Conservation (phyloP, 2,113 vertebrate genomes). For the Neofelis nebulosa region DNA sequence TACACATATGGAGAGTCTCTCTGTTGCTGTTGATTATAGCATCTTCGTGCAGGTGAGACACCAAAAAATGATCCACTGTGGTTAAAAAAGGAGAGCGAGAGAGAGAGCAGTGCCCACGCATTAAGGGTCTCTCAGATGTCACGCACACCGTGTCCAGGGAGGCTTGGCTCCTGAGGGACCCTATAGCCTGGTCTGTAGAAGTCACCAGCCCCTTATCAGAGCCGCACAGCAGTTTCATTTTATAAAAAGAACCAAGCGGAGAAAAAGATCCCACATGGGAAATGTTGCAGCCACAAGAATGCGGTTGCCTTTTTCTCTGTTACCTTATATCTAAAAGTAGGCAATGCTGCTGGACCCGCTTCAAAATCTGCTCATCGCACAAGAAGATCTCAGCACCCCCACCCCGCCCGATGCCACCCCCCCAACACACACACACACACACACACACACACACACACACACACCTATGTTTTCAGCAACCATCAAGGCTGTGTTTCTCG, state of each 20-base stretch:
- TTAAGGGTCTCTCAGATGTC: not conserved
- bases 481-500: accelerated
- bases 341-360: not conserved
- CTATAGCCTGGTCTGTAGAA: not conserved
- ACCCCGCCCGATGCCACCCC: not conserved
- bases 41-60: not conserved
- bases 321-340: not conserved
- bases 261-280: not conserved
- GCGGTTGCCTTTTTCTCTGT: not conserved
- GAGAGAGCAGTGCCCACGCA: accelerated
- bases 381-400: accelerated
- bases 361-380: not conserved
- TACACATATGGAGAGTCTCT: not conserved
- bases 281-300: not conserved
- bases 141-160: no score
- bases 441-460: no score
- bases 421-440: no score
- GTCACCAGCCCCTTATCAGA: not conserved
- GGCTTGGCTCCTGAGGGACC: accelerated
- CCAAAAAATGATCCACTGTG: not conserved
- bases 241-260: not conserved
- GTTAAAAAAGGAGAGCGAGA: not conserved
- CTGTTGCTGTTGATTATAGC: not conserved
- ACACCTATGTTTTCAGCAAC: not conserved
- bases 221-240: not conserved